phyloP scores from a whole-genome alignment of 2,888 invertebrate genomes.

The Liodrosophila aerea region DNA sequence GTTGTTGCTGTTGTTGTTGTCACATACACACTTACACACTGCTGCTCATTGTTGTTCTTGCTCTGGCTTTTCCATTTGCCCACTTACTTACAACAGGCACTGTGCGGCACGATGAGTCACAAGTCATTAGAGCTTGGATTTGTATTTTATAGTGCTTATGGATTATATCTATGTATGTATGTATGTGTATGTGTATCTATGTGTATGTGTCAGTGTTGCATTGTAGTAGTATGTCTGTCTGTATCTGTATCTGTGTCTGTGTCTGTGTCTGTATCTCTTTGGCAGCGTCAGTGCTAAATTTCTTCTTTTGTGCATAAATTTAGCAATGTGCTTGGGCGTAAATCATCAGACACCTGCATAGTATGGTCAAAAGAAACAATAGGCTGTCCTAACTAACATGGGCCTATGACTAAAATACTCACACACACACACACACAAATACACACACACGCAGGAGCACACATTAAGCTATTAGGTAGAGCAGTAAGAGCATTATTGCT shows the following conservation, averaged over 20 bases:
- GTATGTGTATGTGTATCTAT: conserved; percentile 1
- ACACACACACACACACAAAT: neutral
- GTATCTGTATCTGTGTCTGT: conserved; percentile 14
- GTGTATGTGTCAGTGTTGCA: neutral
- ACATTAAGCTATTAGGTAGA: neutral
- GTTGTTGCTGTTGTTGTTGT: conserved; percentile 7
- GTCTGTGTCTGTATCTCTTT: conserved; percentile 3
- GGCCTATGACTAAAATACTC: neutral
- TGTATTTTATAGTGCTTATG: conserved; percentile 21
- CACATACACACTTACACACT: conserved; percentile 10
- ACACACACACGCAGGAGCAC: neutral
- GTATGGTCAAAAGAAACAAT: conserved; percentile 81
- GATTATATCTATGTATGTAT: conserved; percentile 11
- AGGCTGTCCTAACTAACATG: conserved; percentile 21
- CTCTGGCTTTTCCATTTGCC: conserved; percentile 21
- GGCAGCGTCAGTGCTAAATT: conserved; percentile 58
- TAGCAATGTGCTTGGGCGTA: conserved; percentile 56
- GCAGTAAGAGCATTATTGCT: too few species aligned
- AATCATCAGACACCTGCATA: conserved; percentile 82
- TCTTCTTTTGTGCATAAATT: conserved; percentile 40
- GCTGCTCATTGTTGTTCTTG: conserved; percentile 5
- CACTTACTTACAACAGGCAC: conserved; percentile 38
- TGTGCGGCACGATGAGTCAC: conserved; percentile 41
- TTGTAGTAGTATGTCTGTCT: neutral
- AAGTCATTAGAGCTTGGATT: conserved; percentile 33